These are phyloP conservation scores for Criorhina ranunculi DNA, from an alignment of 2,888 invertebrate species.

Conservation along the genomic window DNA sequence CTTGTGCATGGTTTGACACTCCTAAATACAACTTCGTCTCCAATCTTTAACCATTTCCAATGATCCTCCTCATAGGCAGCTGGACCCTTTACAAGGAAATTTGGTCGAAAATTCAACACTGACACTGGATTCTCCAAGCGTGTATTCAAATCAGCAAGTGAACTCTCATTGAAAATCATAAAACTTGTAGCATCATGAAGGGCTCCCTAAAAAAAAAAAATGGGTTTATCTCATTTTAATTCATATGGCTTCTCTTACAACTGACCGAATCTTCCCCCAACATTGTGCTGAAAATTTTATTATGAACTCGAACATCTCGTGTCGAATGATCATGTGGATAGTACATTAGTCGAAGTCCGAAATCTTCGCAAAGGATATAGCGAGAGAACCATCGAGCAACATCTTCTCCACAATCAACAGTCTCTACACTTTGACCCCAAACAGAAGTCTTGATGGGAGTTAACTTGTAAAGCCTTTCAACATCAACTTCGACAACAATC, in stretches of 20 bases:
- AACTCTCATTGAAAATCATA: constrained; percentile 87
- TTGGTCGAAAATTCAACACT: constrained; percentile 87
- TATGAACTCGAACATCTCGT: constrained; percentile 81
- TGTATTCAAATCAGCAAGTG: constrained; percentile 87
- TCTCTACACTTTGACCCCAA: constrained; percentile 87
- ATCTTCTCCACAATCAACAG: constrained; percentile 90
- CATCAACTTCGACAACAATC: constrained; percentile 86
- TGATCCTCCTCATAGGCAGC: constrained; percentile 87
- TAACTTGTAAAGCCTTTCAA: constrained; percentile 82
- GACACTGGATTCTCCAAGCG: constrained; percentile 86
- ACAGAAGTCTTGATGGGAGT: constrained; percentile 85
- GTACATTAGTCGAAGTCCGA: constrained; percentile 86
- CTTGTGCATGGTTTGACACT: constrained; percentile 87
- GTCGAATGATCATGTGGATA: constrained; percentile 85
- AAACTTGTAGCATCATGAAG: constrained; percentile 88
- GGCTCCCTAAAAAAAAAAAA: constrained; percentile 85
- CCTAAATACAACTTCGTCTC: constrained; percentile 87
- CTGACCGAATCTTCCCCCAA: constrained; percentile 74
- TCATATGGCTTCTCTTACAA: not conserved
- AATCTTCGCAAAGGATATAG: constrained; percentile 85
- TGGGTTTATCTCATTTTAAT: constrained; percentile 23
- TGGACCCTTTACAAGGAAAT: constrained; percentile 88
- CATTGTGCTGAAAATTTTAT: constrained; percentile 80
- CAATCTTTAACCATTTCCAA: constrained; percentile 89
- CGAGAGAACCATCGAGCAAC: constrained; percentile 89